Conservation (phyloP, 2,797 vertebrate genomes). For the Sciurus vulgaris region DNA sequence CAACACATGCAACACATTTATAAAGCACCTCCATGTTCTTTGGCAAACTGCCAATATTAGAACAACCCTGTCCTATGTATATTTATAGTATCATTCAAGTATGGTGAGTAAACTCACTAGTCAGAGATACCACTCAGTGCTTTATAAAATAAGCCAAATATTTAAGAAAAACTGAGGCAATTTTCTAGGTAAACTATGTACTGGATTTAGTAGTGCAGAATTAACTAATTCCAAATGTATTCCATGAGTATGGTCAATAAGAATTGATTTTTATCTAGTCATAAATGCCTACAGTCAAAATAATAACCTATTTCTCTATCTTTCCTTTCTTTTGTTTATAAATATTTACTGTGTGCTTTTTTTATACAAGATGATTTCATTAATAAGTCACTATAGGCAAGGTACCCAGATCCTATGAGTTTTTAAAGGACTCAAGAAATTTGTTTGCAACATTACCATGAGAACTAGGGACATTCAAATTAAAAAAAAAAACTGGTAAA, state of each 20-base stretch:
- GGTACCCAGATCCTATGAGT: background rate
- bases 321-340: background rate
- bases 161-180: background rate
- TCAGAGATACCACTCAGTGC: background rate
- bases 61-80: background rate
- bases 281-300: conserved; percentile 6
- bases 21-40: background rate
- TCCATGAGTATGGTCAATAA: background rate
- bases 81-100: background rate
- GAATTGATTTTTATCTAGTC: background rate
- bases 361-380: background rate
- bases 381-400: background rate
- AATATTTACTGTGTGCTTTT: conserved; percentile 9
- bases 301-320: background rate
- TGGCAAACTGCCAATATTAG: background rate
- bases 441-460: background rate
- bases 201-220: background rate
- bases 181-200: background rate
- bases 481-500: background rate
- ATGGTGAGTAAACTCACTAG: background rate
- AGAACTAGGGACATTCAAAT: background rate
- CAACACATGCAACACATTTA: background rate
- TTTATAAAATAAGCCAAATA: conserved; percentile 37
- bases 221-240: background rate
- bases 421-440: background rate